Base-by-base conservation (phyloP, 2,113 vertebrate genomes). In the Axis porcinus region DNA sequence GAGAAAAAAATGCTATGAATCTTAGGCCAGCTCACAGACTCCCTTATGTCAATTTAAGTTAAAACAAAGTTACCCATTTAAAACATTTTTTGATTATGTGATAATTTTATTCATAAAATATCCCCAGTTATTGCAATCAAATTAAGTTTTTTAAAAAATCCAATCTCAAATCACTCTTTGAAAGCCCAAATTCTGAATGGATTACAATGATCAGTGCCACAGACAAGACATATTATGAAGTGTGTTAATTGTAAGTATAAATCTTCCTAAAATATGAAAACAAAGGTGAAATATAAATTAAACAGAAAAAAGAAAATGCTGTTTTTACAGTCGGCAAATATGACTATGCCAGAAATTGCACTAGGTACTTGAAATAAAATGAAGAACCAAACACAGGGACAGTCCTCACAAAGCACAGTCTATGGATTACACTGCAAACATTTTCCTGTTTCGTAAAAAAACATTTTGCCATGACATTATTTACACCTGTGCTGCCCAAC, bases 11-110 rank as follows among this genome's bases (percentile, higher is more conserved):
- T 33, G 76, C 95, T 28, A 60, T 54, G 89, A 93, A 86, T 97
- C 94, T 67, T 91, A 95, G 96, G 81, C 94, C 89, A 96, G 95
- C 91, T 89, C 89, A 57, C 58, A 40, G 86, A 67, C 82, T 98
- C 97, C 96, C 96, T 97, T 91, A 96, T 96, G 95, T 96, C 95
- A 95, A 47, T 96, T 94, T 95, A 89, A 95, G 96, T 97, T 97
- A 97, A 98, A 98, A 94, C 97, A 98, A 98, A 97, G 88, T 97
- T 96, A 96, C 85, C 89, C 94, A 84, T 86, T 95, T 94, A 98
- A 98, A 97, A 95, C 92, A 82, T 58, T 86, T 94, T 97, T 97
- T 98, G 97, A 97, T 98, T 97, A 95, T 89, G 86, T 89, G 86
- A 86, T 97, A 91, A 97, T 97, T 95, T 97, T 97, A 97, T 97